Evolutionary conservation across 2,797 vertebrate genomes (phyloP).

Genomic region (Pangasius sanitwongsei): DNA sequence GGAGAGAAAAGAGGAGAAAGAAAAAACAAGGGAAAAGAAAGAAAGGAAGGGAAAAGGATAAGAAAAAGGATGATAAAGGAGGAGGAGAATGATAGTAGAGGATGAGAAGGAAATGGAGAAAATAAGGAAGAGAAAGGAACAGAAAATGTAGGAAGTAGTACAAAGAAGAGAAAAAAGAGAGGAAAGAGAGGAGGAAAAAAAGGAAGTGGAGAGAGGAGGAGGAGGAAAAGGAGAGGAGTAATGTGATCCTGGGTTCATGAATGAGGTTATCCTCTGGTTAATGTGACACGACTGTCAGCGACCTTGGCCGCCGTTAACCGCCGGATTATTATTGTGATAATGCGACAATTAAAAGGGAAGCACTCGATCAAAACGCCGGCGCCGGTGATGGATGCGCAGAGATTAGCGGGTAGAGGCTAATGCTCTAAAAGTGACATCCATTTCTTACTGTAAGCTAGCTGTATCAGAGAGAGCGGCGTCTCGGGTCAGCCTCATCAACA

Average conservation of each 20-base stretch:
- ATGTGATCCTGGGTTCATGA: constrained; percentile 36
- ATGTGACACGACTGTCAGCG: constrained; percentile 79
- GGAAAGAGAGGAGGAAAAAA: background rate
- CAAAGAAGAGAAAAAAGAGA: background rate
- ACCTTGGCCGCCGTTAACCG: constrained; percentile 70
- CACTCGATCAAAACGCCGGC: constrained; percentile 64
- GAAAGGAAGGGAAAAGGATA: background rate
- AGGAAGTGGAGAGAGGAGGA: background rate
- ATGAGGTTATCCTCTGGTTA: constrained; percentile 78
- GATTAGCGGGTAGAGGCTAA: constrained; percentile 46
- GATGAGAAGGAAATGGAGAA: background rate
- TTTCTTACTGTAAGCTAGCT: constrained; percentile 55
- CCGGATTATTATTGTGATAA: constrained; percentile 80
- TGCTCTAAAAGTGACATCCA: constrained; percentile 72
- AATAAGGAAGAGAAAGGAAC: background rate
- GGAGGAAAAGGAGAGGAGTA: constrained; percentile 17
- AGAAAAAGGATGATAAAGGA: background rate
- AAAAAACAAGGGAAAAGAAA: background rate
- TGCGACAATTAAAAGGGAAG: constrained; percentile 77
- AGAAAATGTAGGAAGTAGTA: background rate
- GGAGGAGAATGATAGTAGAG: background rate
- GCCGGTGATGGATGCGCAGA: background rate
- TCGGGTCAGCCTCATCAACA: constrained; percentile 67
- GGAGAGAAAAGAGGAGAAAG: background rate
- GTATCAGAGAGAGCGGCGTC: background rate